Conservation (phyloP, 2,113 vertebrate species). For the Gavialis gangeticus region DNA sequence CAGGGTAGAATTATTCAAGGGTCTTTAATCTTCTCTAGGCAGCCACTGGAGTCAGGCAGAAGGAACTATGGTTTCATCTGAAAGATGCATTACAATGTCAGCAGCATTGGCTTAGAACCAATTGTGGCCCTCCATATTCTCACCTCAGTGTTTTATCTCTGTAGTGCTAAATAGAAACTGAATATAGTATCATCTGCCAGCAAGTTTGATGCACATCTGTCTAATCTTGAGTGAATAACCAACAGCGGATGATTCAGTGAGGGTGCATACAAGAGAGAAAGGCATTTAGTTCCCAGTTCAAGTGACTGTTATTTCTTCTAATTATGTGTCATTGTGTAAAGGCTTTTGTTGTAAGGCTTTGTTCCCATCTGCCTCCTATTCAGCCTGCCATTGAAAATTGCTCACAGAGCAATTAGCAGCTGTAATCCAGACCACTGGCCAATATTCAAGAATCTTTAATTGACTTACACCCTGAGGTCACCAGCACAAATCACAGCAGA, state of each 20-base stretch:
- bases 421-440: neutral
- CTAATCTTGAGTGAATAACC: neutral
- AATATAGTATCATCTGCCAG: accelerated
- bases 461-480: no score
- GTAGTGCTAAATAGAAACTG: accelerated
- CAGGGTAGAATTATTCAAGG: neutral
- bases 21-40: neutral
- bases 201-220: accelerated
- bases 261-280: neutral
- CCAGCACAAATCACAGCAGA: neutral
- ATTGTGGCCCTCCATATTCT: accelerated
- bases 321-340: neutral
- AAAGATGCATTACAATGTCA: accelerated
- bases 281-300: neutral
- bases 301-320: neutral
- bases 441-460: neutral
- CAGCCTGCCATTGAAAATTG: no score
- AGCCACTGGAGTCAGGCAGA: accelerated
- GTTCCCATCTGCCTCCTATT: neutral
- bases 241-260: accelerated
- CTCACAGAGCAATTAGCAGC: neutral
- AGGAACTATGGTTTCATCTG: accelerated
- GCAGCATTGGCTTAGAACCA: accelerated
- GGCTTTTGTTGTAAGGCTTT: neutral
- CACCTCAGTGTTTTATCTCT: no score